Evolutionary conservation across 2,888 invertebrate genomes (phyloP).

Genomic region (Sipha maydis): DNA sequence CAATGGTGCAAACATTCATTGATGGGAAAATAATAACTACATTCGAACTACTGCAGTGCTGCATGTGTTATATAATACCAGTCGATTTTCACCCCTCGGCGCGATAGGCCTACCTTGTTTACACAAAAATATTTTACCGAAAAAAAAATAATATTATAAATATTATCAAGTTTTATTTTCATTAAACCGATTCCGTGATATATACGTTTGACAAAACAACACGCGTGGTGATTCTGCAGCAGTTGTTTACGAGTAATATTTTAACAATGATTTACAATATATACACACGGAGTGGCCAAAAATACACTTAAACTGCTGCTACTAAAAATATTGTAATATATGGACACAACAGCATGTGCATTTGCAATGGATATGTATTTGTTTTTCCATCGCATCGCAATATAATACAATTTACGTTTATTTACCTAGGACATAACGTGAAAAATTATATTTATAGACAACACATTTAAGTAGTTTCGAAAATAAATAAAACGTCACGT

Average conservation of each 20-base stretch:
- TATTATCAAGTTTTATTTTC: too few relatives aligned
- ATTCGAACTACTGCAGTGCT: background rate
- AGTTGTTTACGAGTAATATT: background rate
- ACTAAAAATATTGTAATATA: background rate
- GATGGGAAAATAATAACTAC: conserved; percentile 42
- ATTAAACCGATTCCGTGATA: background rate
- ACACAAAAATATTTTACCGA: background rate
- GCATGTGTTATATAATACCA: too few relatives aligned
- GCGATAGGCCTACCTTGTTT: background rate
- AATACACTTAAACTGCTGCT: background rate
- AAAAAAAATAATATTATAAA: background rate
- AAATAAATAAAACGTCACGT: background rate
- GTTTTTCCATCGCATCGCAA: background rate
- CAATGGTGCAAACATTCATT: background rate
- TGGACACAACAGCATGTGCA: background rate
- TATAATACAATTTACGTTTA: background rate
- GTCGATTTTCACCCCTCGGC: conserved; percentile 4
- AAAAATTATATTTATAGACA: background rate
- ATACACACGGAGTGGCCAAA: background rate
- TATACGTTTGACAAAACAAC: background rate
- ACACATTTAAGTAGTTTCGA: too few relatives aligned
- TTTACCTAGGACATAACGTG: background rate
- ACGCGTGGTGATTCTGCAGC: background rate
- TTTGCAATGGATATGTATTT: background rate
- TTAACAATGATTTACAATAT: background rate